phyloP scores from a whole-genome alignment of 2,888 invertebrate species.

The Drosophila greeni region DNA sequence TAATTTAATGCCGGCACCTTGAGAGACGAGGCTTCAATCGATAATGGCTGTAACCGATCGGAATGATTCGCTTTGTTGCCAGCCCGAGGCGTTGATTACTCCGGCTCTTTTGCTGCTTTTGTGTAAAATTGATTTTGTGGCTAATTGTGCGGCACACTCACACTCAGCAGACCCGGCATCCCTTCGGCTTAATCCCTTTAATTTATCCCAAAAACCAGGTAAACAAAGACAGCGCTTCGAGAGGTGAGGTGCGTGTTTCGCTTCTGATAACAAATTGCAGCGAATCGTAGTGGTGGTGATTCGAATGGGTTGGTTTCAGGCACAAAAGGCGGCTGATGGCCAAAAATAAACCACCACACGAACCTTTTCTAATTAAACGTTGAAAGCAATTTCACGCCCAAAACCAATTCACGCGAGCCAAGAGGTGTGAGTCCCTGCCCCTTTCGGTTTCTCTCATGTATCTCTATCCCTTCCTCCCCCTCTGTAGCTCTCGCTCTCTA shows the following conservation, averaged over 20 bases:
- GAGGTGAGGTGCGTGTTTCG: slow-evolving; percentile 36
- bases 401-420: slow-evolving; percentile 28
- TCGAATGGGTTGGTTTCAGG: slow-evolving; percentile 16
- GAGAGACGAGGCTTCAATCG: slow-evolving; percentile 17
- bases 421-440: slow-evolving; percentile 5
- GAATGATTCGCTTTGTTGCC: slow-evolving; percentile 20
- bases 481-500: background rate
- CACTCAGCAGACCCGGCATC: background rate
- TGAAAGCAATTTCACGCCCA: slow-evolving; percentile 43
- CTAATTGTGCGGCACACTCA: slow-evolving; percentile 34
- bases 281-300: slow-evolving; percentile 11
- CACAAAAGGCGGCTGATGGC: slow-evolving; percentile 29
- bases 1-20: slow-evolving; percentile 15
- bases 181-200: slow-evolving; percentile 25
- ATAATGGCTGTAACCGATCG: slow-evolving; percentile 16
- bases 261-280: slow-evolving; percentile 43
- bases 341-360: slow-evolving; percentile 38
- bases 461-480: background rate
- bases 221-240: slow-evolving; percentile 20
- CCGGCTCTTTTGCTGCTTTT: slow-evolving; percentile 1
- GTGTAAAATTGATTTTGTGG: slow-evolving; percentile 37
- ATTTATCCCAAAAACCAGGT: slow-evolving; percentile 18
- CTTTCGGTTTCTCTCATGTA: background rate
- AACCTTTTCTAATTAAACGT: slow-evolving; percentile 61
- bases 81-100: slow-evolving; percentile 29